Evolutionary conservation across 2,888 invertebrate species (phyloP), one percentile per base, ranked within the genome.

Genomic region (Dioctria linearis): DNA sequence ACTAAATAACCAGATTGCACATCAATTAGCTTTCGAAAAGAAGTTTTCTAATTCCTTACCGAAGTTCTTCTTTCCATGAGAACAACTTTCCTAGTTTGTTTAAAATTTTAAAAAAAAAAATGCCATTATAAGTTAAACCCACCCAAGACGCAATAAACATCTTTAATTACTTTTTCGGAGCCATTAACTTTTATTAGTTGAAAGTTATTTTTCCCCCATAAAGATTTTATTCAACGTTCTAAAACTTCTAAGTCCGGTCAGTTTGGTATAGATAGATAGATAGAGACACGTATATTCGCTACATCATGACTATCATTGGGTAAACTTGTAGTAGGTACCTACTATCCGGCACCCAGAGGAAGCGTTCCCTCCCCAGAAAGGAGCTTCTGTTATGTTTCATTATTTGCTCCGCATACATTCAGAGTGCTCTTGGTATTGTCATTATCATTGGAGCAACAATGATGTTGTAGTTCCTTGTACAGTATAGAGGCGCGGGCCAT

Each of bases 401-500:
- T 76, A 76, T 76, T 76, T 76, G 76, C 76, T 39, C 51, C 76
- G 46, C 76, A 51, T 51, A 76, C 63, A 76, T 13, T 11, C 39
- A 49, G 49, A 76, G 51, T 37, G 76, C 63, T 76, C 76, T 76
- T 76, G 76, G 76, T 76, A 76, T 76, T 76, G 76, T 76, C 76
- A 76, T 76, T 76, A 76, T 76, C 76, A 76, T 76, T 63, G 63
- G 76, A 76, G 76, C 76, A 76, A 76, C 61, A 76, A 76, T 76
- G 76, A 76, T 63, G 76, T 61, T 76, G 76, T 76, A 76, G 76
- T 76, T 76, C 76, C 76, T 76, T 76, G 76, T 76, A 63, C 76
- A 43, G 73, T 59, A 75, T 75, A 75, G 59, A 75, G 76, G 76
- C 76, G 63, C 76, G 76, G 63, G 63, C 73, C 63, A 76, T 76